These are phyloP conservation scores for Halcyon senegalensis DNA, from an alignment of 2,113 vertebrate species.

Conservation along the genomic window DNA sequence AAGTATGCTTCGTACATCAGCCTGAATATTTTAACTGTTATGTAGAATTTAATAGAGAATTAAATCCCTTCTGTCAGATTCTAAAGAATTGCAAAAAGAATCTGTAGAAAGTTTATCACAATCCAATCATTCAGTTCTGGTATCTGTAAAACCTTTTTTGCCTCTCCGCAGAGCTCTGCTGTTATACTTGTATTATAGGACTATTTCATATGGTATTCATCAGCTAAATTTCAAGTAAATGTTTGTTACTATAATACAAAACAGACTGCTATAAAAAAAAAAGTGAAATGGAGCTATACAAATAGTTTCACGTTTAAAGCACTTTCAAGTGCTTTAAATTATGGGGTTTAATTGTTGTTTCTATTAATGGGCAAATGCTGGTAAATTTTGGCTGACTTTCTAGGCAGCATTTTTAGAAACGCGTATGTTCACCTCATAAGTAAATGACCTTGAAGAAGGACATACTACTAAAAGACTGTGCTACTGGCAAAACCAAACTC, in stretches of 20 bases:
- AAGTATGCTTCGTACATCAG: neutral
- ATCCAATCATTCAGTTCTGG: neutral
- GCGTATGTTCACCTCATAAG: neutral
- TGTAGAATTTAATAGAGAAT: neutral
- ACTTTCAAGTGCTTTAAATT: neutral
- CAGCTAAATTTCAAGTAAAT: neutral
- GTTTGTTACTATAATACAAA: neutral
- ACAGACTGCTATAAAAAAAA: neutral
- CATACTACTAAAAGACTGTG: neutral
- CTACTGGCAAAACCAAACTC: neutral
- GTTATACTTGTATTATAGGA: neutral
- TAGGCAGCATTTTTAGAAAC: neutral
- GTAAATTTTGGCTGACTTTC: neutral
- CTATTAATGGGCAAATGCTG: neutral
- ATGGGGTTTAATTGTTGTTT: neutral
- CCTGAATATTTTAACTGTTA: neutral
- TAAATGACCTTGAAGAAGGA: neutral
- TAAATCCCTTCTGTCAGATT: neutral
- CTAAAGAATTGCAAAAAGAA: neutral
- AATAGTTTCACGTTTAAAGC: neutral
- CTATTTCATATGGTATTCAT: neutral
- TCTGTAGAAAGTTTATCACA: neutral
- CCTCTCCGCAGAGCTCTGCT: neutral
- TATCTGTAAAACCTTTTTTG: neutral
- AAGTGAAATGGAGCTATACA: neutral